phyloP scores from a whole-genome alignment of 2,888 invertebrate species.

The Drosophila mercatorum region DNA sequence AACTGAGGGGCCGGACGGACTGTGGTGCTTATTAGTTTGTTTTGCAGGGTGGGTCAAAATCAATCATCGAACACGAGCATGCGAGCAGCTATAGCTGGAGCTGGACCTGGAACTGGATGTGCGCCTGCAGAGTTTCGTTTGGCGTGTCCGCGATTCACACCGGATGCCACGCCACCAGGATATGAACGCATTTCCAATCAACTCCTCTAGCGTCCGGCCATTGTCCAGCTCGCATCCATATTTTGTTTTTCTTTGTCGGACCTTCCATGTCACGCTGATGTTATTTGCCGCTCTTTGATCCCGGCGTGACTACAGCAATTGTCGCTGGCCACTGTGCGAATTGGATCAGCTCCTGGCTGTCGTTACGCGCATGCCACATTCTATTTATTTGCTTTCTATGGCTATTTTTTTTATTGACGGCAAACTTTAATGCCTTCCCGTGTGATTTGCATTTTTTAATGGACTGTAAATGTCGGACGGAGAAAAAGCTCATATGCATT shows the following conservation, averaged over 20 bases:
- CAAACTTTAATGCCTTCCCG: slow-evolving; percentile 39
- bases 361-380: neutral
- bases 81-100: neutral
- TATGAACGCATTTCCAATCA: slow-evolving; percentile 62
- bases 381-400: neutral
- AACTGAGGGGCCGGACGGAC: slow-evolving; percentile 8
- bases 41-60: slow-evolving; percentile 66
- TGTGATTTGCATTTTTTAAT: slow-evolving; percentile 71
- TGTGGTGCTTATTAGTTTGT: slow-evolving; percentile 70
- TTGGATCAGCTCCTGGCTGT: slow-evolving; percentile 2
- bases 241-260: slow-evolving; percentile 14
- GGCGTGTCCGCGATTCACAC: slow-evolving; percentile 19
- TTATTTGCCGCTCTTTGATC: slow-evolving; percentile 61
- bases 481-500: slow-evolving; percentile 42
- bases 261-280: slow-evolving; percentile 19
- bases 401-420: neutral
- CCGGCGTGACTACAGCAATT: slow-evolving; percentile 64
- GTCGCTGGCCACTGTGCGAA: slow-evolving; percentile 49
- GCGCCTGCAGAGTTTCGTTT: slow-evolving; percentile 54
- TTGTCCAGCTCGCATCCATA: slow-evolving; percentile 22
- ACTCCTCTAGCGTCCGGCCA: slow-evolving; percentile 2
- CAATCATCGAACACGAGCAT: slow-evolving; percentile 58
- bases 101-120: slow-evolving; percentile 48
- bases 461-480: slow-evolving; percentile 58
- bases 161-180: slow-evolving; percentile 68